Conservation (phyloP, 2,797 vertebrate species). For the Anguilla obscura region DNA sequence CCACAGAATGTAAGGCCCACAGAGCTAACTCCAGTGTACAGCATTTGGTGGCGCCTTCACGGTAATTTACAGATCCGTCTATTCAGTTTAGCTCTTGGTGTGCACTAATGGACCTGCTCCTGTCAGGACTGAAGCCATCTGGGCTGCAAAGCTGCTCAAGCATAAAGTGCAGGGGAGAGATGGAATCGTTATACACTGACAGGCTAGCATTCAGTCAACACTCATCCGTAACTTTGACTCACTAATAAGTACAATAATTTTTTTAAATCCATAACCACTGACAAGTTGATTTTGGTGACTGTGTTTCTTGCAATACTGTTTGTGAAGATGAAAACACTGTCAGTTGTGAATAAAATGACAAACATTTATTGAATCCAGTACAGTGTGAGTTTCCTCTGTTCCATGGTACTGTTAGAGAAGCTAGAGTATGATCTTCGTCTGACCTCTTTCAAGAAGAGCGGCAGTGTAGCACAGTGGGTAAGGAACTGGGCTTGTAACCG, state of each 20-base stretch:
- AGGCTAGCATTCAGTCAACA: not conserved
- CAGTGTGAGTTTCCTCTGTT: not conserved
- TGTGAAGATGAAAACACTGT: not conserved
- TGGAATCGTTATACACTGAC: not conserved
- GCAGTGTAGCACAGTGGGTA: no score
- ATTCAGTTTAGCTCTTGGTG: constrained; percentile 14
- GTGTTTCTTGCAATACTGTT: not conserved
- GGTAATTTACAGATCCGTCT: constrained; percentile 6
- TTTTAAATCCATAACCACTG: not conserved
- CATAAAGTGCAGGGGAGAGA: not conserved
- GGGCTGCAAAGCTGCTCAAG: not conserved
- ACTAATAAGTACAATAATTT: not conserved
- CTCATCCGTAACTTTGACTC: not conserved
- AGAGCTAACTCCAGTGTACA: not conserved
- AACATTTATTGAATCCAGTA: not conserved
- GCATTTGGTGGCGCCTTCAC: not conserved
- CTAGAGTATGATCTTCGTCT: not conserved
- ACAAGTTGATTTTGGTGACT: not conserved
- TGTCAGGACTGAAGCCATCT: constrained; percentile 26
- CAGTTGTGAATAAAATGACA: not conserved
- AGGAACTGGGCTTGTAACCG: no score
- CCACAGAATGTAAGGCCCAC: constrained; percentile 3
- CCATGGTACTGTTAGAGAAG: not conserved
- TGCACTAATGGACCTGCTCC: not conserved
- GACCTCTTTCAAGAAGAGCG: not conserved